A percentile compares a stretch with the other conserved stretches of the same genome.
Conservation (phyloP, 92 coral and sea anemone genomes). For the Bergia sp. region DNA sequence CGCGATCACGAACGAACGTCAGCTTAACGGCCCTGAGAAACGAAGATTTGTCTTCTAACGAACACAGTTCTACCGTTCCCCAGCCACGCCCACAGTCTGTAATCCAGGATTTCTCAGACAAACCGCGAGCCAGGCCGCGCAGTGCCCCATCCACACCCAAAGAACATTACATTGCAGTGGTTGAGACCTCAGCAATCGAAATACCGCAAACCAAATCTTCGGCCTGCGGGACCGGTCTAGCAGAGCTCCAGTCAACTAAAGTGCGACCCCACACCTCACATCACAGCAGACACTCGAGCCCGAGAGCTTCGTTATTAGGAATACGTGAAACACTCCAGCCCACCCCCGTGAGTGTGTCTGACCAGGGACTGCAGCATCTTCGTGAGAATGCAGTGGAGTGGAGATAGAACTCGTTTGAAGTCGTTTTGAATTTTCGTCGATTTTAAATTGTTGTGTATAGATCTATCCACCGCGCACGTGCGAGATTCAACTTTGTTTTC, state of each 20-base stretch:
- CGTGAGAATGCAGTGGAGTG: not conserved
- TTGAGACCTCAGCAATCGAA: conserved; percentile 51
- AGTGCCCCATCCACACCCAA: conserved; percentile 78
- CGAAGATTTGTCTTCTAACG: conserved; percentile 38
- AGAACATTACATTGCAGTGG: conserved; percentile 60
- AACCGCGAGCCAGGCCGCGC: conserved; percentile 55
- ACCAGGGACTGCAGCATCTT: conserved; percentile 61
- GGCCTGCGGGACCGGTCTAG: not conserved
- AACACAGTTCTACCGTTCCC: not conserved
- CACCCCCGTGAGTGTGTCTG: conserved; percentile 73
- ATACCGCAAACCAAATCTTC: not conserved
- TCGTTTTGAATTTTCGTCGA: not conserved
- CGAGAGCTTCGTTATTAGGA: conserved; percentile 62
- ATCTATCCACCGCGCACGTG: no score
- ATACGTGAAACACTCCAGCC: conserved; percentile 67
- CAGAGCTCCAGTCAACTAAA: conserved; percentile 33
- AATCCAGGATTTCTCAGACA: not conserved
- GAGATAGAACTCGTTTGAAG: not conserved
- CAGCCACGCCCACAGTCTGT: not conserved
- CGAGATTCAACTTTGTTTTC: no score
- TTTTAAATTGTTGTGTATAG: no score
- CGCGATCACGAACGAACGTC: conserved; percentile 76
- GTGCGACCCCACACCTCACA: conserved; percentile 79
- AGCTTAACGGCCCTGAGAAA: conserved; percentile 80
- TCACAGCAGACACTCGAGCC: conserved; percentile 58